These are phyloP conservation scores for Salticus scenicus DNA, from an alignment of 2,888 invertebrate genomes.

Conservation along the genomic window DNA sequence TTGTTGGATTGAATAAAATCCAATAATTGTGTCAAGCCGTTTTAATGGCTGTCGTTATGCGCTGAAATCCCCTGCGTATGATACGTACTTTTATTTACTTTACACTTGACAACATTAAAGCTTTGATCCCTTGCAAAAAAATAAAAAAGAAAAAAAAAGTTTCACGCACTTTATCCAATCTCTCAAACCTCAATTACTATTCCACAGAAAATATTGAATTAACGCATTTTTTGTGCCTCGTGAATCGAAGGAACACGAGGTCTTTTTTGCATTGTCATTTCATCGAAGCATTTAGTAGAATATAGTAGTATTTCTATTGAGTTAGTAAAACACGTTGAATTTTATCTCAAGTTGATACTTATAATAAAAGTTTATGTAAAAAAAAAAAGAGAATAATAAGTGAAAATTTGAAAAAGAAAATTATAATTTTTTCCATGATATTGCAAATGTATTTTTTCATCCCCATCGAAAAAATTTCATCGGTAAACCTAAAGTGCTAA, in stretches of 20 bases:
- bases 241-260: background rate
- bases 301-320: background rate
- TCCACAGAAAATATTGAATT: background rate
- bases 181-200: background rate
- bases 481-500: background rate
- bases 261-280: conserved; percentile 1
- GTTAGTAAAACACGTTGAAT: background rate
- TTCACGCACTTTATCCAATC: background rate
- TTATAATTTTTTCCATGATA: background rate
- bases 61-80: background rate
- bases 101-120: conserved; percentile 4
- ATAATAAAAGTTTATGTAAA: conserved; percentile 9
- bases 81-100: background rate
- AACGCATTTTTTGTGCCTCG: background rate
- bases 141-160: background rate
- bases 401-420: background rate
- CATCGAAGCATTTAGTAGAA: conserved; percentile 11
- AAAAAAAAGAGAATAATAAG: background rate
- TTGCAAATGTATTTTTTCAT: conserved; percentile 1
- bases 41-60: background rate
- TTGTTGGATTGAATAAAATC: conserved; percentile 58
- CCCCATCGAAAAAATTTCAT: background rate
- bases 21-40: conserved; percentile 54
- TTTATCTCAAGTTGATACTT: conserved; percentile 13
- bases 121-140: background rate